Evolutionary conservation across 2,113 vertebrate genomes (phyloP), one percentile per base, ranked within the genome.

Genomic region (Kryptolebias marmoratus): DNA sequence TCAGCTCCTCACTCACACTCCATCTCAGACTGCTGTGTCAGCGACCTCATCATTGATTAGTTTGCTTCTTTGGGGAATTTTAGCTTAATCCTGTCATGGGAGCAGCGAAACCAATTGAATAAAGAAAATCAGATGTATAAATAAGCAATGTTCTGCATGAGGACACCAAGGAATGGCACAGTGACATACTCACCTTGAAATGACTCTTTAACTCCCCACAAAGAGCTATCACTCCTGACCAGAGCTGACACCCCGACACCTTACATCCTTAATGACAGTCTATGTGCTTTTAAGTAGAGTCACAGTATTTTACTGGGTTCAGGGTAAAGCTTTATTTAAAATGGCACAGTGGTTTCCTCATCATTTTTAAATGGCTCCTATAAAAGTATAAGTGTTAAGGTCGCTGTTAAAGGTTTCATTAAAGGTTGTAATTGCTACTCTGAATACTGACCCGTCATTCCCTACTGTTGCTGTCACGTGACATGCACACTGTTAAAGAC

Each of bases 121-220:
- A 70, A 82, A 93, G 81, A 86, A 22, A 92, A 92, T 91, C 90
- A 91, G 52, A 87, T 75, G 84, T 79, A 90, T 91, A 90, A 92
- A 93, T 93, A 92, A 92, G 82, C 86, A 84, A 85, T 88, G 90
- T 79, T 86, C 80, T 74, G 80, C 82, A 89, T 74, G 84, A 89
- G 52, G 69, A 80, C 28, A 15, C 56, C 22, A 52, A 36, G 62
- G 76, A 87, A 83, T 48, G 81, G 80, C 79, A 87, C 83, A 64
- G 16, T 71, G 80, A 82, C 86, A 86, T 32, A 55, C 87, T 90
- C 84, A 92, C 91, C 93, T 91, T 93, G 90, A 91, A 88, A 77
- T 82, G 85, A 88, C 77, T 86, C 82, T 64, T 76, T 22, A 72
- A 6, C 13, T 72, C n/a, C 52, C 36, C 15, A 16, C 66, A 56